phyloP scores from a whole-genome alignment of 1,140 invertebrate species.

The Macrostomum lignano region DNA sequence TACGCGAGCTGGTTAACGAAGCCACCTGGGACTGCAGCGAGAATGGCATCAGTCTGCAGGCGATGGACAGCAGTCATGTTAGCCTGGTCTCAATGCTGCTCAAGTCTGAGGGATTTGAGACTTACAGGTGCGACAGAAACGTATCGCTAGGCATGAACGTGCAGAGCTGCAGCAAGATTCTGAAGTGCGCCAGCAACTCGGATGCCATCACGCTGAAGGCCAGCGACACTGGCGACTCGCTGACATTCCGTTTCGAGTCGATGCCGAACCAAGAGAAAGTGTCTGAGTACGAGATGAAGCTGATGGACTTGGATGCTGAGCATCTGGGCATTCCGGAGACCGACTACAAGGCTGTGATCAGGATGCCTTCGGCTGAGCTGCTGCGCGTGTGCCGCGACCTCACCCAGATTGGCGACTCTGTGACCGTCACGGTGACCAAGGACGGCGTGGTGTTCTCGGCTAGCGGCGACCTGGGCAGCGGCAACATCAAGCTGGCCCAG shows the following conservation, averaged over 20 bases:
- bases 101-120: constrained; percentile 80
- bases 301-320: constrained; percentile 93
- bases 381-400: constrained; percentile 77
- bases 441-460: constrained; percentile 81
- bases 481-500: constrained; percentile 70
- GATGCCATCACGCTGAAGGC: constrained; percentile 85
- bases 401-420: constrained; percentile 81
- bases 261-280: constrained; percentile 43
- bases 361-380: constrained; percentile 76
- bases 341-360: constrained; percentile 79
- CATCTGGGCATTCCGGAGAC: constrained; percentile 97
- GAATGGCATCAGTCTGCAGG: constrained; percentile 64
- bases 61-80: constrained; percentile 97
- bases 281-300: constrained; percentile 91
- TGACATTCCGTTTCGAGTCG: constrained; percentile 79
- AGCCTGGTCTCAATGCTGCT: constrained; percentile 73
- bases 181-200: constrained; percentile 76
- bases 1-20: constrained; percentile 91
- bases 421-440: constrained; percentile 77
- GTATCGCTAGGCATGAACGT: constrained; percentile 90
- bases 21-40: constrained; percentile 87
- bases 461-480: constrained; percentile 68
- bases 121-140: constrained; percentile 87
- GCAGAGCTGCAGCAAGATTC: constrained; percentile 70
- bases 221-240: constrained; percentile 64